Evolutionary conservation across 2,888 invertebrate species (phyloP).

Genomic region (Oasisia sp.): DNA sequence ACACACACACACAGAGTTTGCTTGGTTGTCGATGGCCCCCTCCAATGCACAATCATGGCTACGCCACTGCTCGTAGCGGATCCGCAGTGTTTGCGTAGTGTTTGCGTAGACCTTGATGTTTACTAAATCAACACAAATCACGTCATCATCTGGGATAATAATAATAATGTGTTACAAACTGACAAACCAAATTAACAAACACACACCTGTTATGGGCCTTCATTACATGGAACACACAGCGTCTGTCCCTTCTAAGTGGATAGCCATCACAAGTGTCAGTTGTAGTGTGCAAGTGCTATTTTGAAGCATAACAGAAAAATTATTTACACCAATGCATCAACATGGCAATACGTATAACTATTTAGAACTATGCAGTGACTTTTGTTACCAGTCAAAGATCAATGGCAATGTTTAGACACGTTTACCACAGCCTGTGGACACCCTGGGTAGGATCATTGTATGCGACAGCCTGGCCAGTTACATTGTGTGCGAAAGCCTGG

Average conservation of each 20-base stretch:
- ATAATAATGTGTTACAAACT: not conserved
- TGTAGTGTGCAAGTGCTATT: too few relatives aligned
- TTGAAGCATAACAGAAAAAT: too few relatives aligned
- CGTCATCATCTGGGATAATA: not conserved
- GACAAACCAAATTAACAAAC: not conserved
- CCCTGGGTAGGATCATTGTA: too few relatives aligned
- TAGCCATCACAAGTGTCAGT: too few relatives aligned
- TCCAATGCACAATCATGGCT: too few relatives aligned
- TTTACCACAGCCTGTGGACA: not conserved
- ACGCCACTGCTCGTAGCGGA: too few relatives aligned
- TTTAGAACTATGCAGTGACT: not conserved
- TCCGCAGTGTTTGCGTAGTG: too few relatives aligned
- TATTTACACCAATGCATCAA: not conserved
- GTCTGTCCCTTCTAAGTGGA: too few relatives aligned
- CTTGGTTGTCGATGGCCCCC: too few relatives aligned
- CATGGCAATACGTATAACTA: not conserved
- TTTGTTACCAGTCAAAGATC: not conserved
- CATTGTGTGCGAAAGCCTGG: too few relatives aligned
- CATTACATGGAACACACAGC: not conserved
- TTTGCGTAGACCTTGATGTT: not conserved
- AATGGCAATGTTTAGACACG: not conserved
- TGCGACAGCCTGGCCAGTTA: not conserved
- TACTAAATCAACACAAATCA: not conserved
- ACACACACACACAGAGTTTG: not conserved
- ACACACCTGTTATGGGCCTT: not conserved